phyloP scores from a whole-genome alignment of 2,888 invertebrate genomes.

The Chaetoderma sp. region DNA sequence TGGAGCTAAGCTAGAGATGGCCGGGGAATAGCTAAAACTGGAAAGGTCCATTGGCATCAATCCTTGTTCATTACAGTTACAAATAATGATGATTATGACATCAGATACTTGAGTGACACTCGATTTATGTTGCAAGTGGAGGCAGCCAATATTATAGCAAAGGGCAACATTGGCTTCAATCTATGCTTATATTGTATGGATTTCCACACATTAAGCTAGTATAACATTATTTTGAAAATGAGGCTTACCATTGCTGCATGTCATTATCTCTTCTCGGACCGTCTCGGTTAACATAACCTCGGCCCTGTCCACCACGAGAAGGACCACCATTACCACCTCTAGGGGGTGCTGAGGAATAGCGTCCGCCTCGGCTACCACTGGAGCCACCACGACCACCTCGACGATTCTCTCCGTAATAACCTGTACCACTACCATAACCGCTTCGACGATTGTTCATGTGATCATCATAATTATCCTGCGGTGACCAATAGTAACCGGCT shows the following conservation, averaged over 20 bases:
- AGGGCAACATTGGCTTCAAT: no score
- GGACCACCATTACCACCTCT: slow-evolving; percentile 31
- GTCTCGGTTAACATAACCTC: slow-evolving; percentile 7
- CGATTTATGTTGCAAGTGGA: no score
- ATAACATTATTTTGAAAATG: no score
- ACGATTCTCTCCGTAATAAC: slow-evolving; percentile 4
- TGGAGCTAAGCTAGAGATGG: no score
- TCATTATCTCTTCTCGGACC: not conserved
- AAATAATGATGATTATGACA: no score
- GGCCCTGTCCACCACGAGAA: slow-evolving; percentile 4
- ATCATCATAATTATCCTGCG: slow-evolving; percentile 2
- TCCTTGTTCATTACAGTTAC: no score
- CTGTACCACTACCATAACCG: slow-evolving; percentile 25
- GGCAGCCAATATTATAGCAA: no score
- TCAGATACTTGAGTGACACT: no score
- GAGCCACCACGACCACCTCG: not conserved
- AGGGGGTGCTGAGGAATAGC: slow-evolving; percentile 13
- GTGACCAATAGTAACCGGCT: not conserved
- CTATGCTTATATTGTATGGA: no score
- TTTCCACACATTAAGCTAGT: no score
- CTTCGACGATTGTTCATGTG: slow-evolving; percentile 5
- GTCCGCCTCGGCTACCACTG: slow-evolving; percentile 5
- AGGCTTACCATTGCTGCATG: slow-evolving; percentile 14
- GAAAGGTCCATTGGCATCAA: no score
- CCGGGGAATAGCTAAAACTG: no score